Evolutionary conservation across 2,113 vertebrate genomes (phyloP).

Genomic region (Halichoerus grypus): DNA sequence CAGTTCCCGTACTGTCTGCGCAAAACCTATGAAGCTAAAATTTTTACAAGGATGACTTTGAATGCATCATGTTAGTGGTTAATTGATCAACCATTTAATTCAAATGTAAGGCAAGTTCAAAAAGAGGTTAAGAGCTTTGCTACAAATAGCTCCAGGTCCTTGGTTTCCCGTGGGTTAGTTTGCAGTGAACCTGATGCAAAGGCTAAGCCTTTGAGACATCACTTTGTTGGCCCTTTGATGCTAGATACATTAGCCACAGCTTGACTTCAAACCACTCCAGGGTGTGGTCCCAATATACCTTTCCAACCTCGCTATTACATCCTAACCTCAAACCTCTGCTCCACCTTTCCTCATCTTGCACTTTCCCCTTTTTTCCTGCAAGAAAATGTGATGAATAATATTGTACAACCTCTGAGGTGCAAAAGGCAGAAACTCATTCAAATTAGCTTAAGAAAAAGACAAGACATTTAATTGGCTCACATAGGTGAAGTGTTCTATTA

Average conservation of each 20-base stretch:
- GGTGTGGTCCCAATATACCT: neutral
- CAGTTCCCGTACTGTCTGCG: neutral
- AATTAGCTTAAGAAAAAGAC: constrained; percentile 25
- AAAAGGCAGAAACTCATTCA: neutral
- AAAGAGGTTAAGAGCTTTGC: neutral
- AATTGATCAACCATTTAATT: neutral
- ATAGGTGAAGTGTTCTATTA: neutral
- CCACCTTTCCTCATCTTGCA: neutral
- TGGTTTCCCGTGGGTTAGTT: neutral
- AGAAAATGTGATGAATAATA: neutral
- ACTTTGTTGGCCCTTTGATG: neutral
- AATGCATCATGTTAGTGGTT: neutral
- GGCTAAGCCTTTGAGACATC: neutral
- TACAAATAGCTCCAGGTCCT: neutral
- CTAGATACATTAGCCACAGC: neutral
- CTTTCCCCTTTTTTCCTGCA: neutral
- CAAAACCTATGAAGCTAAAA: neutral
- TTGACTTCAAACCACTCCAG: neutral
- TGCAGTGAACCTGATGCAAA: neutral
- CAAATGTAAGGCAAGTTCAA: neutral
- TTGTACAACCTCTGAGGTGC: neutral
- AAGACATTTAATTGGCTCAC: neutral
- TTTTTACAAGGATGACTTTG: neutral
- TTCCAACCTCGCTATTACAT: neutral
- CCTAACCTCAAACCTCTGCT: neutral